Base-by-base conservation (phyloP, 2,797 vertebrate genomes). In the Hydrocynus forskahlii region DNA sequence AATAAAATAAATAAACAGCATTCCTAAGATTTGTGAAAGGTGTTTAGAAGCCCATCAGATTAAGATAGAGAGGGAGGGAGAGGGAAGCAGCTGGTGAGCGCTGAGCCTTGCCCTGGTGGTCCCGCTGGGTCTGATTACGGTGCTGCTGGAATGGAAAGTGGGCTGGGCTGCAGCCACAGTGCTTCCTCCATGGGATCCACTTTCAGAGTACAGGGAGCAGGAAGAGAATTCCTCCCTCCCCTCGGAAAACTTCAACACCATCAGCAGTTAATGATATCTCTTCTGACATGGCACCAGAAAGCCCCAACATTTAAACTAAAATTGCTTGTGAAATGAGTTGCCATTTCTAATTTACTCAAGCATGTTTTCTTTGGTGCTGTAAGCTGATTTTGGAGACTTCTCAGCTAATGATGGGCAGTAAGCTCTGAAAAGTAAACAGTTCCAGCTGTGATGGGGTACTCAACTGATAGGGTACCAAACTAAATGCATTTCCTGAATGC, bases 111-210 rank as follows among this genome's bases (percentile, higher is more conserved):
- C 45, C 80, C 81, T 76, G 83, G 68, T 76, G 74, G 64, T 93
- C 91, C 90, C 92, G 75, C 74, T 83, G 89, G 90, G 86, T 90
- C 90, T 92, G 92, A 94, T 93, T 92, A 91, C 86, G 83, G 86
- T 89, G 81, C 82, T 80, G 60, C 69, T 88, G 84, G 86, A 92
- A 87, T 90, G 90, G 84, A 91, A 93, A 93, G 85, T 88, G 76
- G 78, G 84, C 74, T 80, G 83, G 86, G 87, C 84, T 85, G 67
- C 63, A 90, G 84, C 83, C 86, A 81, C 86, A 85, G 87, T 89
- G 81, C 77, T 78, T 77, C 79, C 85, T 87, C 83, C 82, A 68
- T 82, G 79, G 87, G 81, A 87, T 90, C 86, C 77, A 86, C 82
- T 90, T 88, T 87, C 71, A 88, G 83, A 75, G 75, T 76, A 86